These are phyloP conservation scores for Dynastes hyllus DNA, from an alignment of 2,888 invertebrate genomes.

Conservation along the genomic window DNA sequence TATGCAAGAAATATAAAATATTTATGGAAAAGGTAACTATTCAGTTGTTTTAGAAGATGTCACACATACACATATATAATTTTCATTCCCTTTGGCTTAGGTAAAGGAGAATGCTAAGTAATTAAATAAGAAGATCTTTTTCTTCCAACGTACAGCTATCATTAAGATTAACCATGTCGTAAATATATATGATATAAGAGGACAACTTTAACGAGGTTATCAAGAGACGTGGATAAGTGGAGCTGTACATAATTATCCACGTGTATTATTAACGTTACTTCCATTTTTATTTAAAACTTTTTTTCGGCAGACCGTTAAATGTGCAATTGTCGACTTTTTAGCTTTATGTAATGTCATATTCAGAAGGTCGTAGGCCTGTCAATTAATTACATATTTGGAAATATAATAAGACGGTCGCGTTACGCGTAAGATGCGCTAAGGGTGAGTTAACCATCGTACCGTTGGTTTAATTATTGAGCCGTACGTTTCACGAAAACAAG, in stretches of 20 bases:
- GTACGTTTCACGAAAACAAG: not conserved
- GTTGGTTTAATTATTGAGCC: slow-evolving; percentile 30
- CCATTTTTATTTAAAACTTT: slow-evolving; percentile 7
- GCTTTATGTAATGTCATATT: slow-evolving; percentile 19
- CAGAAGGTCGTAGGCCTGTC: not conserved
- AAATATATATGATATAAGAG: slow-evolving; percentile 5
- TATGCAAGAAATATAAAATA: not conserved
- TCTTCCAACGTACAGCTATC: not conserved
- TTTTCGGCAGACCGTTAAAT: slow-evolving; percentile 39
- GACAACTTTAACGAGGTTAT: slow-evolving; percentile 45
- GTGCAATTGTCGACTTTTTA: slow-evolving; percentile 30
- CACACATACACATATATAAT: not conserved
- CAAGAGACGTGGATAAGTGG: not conserved
- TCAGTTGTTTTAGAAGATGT: not conserved
- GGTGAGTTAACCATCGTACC: slow-evolving; percentile 9
- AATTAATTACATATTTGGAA: slow-evolving; percentile 45
- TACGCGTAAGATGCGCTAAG: slow-evolving; percentile 19
- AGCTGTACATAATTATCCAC: slow-evolving; percentile 33
- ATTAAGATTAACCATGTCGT: not conserved
- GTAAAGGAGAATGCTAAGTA: no score
- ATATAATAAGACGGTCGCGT: slow-evolving; percentile 39
- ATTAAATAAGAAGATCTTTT: not conserved
- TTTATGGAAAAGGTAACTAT: not conserved
- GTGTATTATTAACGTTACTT: slow-evolving; percentile 46
- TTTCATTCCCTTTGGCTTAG: no score